A percentile compares a stretch with the other conserved stretches of the same genome.
These are phyloP conservation scores for Heliopora coerulea DNA, from an alignment of 92 coral and sea anemone species.

Conservation along the genomic window DNA sequence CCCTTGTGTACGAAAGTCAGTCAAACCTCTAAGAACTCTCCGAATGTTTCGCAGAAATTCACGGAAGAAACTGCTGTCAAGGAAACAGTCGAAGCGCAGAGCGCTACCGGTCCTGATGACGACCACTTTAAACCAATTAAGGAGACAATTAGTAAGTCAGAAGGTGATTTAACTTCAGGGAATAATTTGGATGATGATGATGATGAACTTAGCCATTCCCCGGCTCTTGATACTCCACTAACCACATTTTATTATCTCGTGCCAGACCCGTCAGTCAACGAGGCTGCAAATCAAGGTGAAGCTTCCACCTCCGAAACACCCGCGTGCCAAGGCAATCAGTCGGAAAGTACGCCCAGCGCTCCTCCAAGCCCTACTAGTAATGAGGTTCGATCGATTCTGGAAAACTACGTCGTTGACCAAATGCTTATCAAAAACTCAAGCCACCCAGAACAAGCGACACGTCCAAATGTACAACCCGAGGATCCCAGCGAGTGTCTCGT, in stretches of 20 bases:
- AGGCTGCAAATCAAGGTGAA: conserved; percentile 1
- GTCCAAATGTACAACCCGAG: neutral
- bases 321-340: neutral
- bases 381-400: conserved; percentile 70
- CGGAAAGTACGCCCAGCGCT: conserved; percentile 59
- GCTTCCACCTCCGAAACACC: neutral
- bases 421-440: conserved; percentile 48
- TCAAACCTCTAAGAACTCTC: neutral
- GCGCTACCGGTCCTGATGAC: conserved; percentile 1
- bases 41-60: neutral
- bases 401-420: conserved; percentile 90
- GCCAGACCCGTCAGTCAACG: conserved; percentile 45
- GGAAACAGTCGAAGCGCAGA: neutral
- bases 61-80: neutral
- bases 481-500: conserved; percentile 30
- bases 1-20: conserved; percentile 21
- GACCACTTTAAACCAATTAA: conserved; percentile 12
- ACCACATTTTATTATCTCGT: conserved; percentile 91
- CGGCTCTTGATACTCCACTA: conserved; percentile 91
- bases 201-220: conserved; percentile 77
- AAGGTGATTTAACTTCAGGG: conserved; percentile 19
- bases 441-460: conserved; percentile 13
- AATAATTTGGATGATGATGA: conserved; percentile 43
- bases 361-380: conserved; percentile 76
- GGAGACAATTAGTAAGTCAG: conserved; percentile 1